phyloP scores from a whole-genome alignment of 2,888 invertebrate genomes.

The Hybos culiciformis region DNA sequence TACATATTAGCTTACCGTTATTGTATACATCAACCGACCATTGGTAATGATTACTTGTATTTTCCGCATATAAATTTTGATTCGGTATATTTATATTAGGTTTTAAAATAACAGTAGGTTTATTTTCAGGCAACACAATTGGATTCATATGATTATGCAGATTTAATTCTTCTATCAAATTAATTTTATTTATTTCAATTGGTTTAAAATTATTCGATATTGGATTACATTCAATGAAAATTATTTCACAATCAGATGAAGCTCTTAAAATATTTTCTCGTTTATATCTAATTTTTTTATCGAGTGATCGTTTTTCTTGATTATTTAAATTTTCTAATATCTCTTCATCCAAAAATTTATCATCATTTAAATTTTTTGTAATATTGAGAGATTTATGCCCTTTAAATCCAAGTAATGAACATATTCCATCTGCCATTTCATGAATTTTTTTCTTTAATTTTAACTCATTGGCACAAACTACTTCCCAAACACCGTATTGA shows the following conservation, averaged over 20 bases:
- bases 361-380: conserved; percentile 17
- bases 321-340: too few relatives aligned
- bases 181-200: neutral
- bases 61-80: too few relatives aligned
- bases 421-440: conserved; percentile 46
- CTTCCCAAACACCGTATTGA: conserved; percentile 48
- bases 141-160: conserved; percentile 18
- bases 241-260: conserved; percentile 25
- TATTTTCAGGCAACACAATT: conserved; percentile 12
- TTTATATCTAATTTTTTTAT: too few relatives aligned
- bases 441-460: too few relatives aligned
- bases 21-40: conserved; percentile 62
- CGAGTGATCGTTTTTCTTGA: too few relatives aligned
- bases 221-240: conserved; percentile 29
- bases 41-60: conserved; percentile 40
- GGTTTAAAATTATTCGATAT: conserved; percentile 23
- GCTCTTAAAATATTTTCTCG: too few relatives aligned
- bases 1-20: conserved; percentile 55
- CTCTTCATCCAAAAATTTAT: too few relatives aligned
- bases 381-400: conserved; percentile 26
- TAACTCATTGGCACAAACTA: conserved; percentile 47
- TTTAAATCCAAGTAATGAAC: conserved; percentile 51
- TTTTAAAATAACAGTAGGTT: conserved; percentile 10
- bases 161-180: conserved; percentile 6
- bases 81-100: too few relatives aligned